These are phyloP conservation scores for Pluvianellus socialis DNA, from an alignment of 2,113 vertebrate species.

Conservation along the genomic window DNA sequence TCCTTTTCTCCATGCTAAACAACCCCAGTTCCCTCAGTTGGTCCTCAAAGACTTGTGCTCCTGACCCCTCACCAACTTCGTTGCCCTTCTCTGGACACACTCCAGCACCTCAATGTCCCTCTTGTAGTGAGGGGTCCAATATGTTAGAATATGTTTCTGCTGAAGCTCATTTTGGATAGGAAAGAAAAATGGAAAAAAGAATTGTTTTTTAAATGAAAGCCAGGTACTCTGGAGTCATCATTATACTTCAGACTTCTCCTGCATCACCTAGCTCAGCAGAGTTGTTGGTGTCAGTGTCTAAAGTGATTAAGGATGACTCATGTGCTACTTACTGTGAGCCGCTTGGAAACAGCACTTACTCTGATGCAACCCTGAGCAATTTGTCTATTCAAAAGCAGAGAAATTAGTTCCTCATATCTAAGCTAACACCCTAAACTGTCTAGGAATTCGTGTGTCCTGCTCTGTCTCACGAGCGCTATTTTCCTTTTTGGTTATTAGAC, in stretches of 20 bases:
- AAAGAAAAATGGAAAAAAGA: background rate
- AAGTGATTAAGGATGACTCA: background rate
- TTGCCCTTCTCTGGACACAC: background rate
- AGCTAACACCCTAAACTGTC: background rate
- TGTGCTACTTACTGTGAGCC: fast-evolving
- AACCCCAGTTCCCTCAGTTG: background rate
- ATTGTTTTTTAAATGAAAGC: background rate
- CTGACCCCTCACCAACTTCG: background rate
- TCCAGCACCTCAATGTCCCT: background rate
- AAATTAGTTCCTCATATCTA: background rate
- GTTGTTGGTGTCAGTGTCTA: background rate
- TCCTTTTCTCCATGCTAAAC: background rate
- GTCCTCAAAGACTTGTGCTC: background rate
- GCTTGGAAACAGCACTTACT: background rate
- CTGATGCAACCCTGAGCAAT: background rate
- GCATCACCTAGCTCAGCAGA: background rate
- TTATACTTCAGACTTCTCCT: background rate
- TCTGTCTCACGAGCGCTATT: background rate
- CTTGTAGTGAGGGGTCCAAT: background rate
- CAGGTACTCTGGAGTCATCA: background rate
- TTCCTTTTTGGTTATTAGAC: background rate
- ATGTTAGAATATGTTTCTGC: background rate
- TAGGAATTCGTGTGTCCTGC: background rate
- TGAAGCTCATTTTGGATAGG: background rate
- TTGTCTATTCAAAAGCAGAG: background rate